Evolutionary conservation across 2,888 invertebrate species (phyloP).

Genomic region (Pycnomerus fuliginosus): DNA sequence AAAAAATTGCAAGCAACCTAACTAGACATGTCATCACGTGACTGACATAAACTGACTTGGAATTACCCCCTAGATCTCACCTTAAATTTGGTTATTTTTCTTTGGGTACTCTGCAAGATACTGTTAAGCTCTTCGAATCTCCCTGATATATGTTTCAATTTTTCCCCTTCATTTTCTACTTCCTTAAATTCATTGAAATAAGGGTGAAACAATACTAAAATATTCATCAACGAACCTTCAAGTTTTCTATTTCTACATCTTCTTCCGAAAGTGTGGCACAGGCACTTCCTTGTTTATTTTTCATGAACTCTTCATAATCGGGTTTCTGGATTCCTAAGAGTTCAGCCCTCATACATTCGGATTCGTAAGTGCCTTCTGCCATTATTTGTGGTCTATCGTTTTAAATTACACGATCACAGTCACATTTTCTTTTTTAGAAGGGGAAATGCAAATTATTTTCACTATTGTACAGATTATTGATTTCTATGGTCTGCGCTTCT

Average conservation of each 20-base stretch:
- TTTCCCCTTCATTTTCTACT: constrained; percentile 64
- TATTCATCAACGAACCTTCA: constrained; percentile 46
- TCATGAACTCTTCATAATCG: constrained; percentile 65
- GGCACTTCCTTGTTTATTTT: constrained; percentile 53
- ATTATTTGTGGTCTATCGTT: no score
- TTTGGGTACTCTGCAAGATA: constrained; percentile 78
- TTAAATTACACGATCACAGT: no score
- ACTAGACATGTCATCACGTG: no score
- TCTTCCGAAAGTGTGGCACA: constrained; percentile 53
- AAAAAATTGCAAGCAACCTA: no score
- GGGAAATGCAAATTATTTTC: no score
- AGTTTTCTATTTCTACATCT: constrained; percentile 56
- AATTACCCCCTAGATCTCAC: no score
- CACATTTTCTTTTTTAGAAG: no score
- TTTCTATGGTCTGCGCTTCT: no score
- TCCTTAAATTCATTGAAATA: no score
- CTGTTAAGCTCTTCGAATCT: constrained; percentile 79
- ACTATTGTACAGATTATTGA: no score
- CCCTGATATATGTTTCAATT: constrained; percentile 63
- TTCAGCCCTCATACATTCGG: constrained; percentile 78
- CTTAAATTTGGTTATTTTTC: constrained; percentile 83
- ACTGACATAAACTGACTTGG: no score
- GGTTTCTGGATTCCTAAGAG: constrained; percentile 72
- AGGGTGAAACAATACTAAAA: no score
- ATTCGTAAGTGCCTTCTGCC: constrained; percentile 69